These are phyloP conservation scores for Zele albiditarsus DNA, from an alignment of 2,888 invertebrate species.

Conservation along the genomic window DNA sequence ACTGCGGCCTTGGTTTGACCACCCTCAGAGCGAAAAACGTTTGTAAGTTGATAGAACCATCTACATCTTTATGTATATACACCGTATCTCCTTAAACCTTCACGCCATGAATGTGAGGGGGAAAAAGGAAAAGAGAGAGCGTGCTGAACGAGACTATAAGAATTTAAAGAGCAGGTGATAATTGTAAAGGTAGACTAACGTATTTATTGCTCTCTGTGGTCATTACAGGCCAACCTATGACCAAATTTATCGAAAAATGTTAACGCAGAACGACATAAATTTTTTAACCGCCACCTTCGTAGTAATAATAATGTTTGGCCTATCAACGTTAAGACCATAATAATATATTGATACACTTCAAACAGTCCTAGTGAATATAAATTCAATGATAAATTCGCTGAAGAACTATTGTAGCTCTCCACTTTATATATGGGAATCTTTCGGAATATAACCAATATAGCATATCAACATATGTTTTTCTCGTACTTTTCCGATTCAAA, in stretches of 20 bases:
- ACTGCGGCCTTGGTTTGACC: constrained; percentile 19
- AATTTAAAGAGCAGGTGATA: constrained; percentile 46
- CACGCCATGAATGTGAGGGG: background rate
- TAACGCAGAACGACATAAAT: background rate
- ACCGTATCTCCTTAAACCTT: background rate
- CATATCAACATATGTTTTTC: too few species aligned
- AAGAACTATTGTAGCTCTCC: too few species aligned
- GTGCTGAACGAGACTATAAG: background rate
- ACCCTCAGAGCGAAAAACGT: constrained; percentile 28
- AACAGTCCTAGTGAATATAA: too few species aligned
- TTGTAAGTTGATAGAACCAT: constrained; percentile 12
- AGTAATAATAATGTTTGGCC: background rate
- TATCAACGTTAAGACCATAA: background rate
- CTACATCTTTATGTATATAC: background rate
- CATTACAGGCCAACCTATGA: background rate
- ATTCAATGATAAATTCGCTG: too few species aligned
- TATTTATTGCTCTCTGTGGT: constrained; percentile 3
- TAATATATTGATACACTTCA: background rate
- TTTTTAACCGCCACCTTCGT: background rate
- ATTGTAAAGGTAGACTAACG: background rate
- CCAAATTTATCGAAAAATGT: background rate
- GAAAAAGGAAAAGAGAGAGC: background rate
- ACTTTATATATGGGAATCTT: too few species aligned
- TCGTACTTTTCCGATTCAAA: too few species aligned
- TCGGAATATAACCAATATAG: too few species aligned